phyloP scores from a whole-genome alignment of 2,888 invertebrate species.

The Epsilonema sp. region DNA sequence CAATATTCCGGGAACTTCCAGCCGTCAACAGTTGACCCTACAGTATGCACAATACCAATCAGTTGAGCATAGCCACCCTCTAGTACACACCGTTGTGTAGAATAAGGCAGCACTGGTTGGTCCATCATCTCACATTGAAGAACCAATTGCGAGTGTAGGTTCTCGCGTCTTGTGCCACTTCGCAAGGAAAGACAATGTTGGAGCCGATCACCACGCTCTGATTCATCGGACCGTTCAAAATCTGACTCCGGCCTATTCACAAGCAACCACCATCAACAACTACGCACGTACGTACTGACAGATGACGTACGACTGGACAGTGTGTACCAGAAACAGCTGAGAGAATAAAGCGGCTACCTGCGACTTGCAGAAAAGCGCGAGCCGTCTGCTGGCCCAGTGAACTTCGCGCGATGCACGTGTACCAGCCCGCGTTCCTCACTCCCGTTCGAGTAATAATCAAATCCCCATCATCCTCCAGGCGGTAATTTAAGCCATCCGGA shows the following conservation, averaged over 20 bases:
- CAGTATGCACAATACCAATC: conserved; percentile 4
- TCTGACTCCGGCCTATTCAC: conserved; percentile 75
- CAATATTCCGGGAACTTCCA: conserved; percentile 51
- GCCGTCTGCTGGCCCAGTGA: conserved; percentile 67
- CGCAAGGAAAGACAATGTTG: conserved; percentile 77
- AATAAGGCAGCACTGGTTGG: conserved; percentile 22
- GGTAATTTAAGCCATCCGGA: conserved; percentile 40
- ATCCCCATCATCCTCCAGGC: conserved; percentile 55
- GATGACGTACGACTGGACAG: no score
- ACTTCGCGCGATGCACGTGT: conserved; percentile 68
- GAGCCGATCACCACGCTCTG: conserved; percentile 65
- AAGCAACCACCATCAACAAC: no score
- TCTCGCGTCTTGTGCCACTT: conserved; percentile 70
- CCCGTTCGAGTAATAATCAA: conserved; percentile 66
- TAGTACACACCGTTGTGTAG: conserved; percentile 18
- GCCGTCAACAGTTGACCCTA: conserved; percentile 34
- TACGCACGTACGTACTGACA: no score
- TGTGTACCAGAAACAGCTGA: no score
- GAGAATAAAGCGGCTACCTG: no score
- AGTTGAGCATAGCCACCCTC: conserved; percentile 14
- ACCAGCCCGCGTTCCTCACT: conserved; percentile 62
- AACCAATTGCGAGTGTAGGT: conserved; percentile 12
- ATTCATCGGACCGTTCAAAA: conserved; percentile 41
- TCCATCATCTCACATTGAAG: conserved; percentile 8
- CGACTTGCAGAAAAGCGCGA: conserved; percentile 57